Base-by-base conservation (phyloP, 2,888 invertebrate genomes). In the Serrognathus titanus region DNA sequence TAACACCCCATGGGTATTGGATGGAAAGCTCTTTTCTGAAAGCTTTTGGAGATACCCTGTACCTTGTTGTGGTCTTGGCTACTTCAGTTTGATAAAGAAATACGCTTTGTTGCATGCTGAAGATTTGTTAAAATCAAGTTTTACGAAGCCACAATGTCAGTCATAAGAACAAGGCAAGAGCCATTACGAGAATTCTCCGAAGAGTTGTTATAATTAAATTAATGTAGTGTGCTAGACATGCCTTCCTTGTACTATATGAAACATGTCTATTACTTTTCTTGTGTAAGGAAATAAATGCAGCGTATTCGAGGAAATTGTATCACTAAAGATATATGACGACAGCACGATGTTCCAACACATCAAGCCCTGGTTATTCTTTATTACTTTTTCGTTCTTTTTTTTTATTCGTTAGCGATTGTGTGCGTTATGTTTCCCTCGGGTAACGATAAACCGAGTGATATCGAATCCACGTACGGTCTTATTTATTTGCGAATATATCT, bases 131-230 rank as follows among this genome's bases (percentile, higher is more conserved):
- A 31, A 31, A 31, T 31, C 24, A 31, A 16, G 24, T 31, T 38
- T 53, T 53, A 53, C 46, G 53, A 53, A 53, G 43, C 47, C 16
- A 16, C 16, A 37, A 45, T 52, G 37, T 16, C 16, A 16, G 45
- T 45, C 53, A 31, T 31, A 56, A 47, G 52, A 49, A 37, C 39
- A 49, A 36, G 39, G 8, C 8, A 49, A 16, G 16, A 16, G 16
- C 38, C 49, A 20, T 49, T 39, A 38, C 38, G 20, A 52, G 51
- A 56, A 57, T 59, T 61, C 61, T 38, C 53, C 40, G 58, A 61
- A 61, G 56, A 53, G 58, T 40, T 48, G 53, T 51, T 51, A 48
- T 59, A 61, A 58, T 61, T 56, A 59, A 59, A 58, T 61, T 59
- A 61, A 61, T 59, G 58, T 59, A 58, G 52, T 59, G 61, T 57